Percentiles rank a stretch among this genome's conserved stretches.
phyloP scores from a whole-genome alignment of 1,140 invertebrate genomes.

The Trachelipus rathkii region DNA sequence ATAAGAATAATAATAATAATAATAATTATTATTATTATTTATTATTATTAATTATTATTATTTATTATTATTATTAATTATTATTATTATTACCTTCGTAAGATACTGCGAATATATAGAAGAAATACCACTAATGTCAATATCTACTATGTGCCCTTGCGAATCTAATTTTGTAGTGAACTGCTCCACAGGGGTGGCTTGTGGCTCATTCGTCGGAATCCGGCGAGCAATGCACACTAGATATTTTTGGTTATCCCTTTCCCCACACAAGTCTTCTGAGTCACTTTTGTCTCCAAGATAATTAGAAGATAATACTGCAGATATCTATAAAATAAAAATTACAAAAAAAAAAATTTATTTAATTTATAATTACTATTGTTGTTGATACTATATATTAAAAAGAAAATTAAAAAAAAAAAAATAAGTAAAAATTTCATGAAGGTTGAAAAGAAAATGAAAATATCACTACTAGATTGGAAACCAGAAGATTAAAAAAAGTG shows the following conservation, averaged over 20 bases:
- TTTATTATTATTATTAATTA: no score
- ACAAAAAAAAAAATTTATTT: no score
- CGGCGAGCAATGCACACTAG: conserved; percentile 76
- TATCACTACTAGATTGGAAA: no score
- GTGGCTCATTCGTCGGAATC: conserved; percentile 74
- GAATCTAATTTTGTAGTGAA: conserved; percentile 87
- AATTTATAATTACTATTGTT: no score
- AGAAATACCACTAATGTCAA: conserved; percentile 69
- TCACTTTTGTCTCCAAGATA: conserved; percentile 53
- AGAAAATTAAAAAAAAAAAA: no score
- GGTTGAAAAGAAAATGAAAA: no score
- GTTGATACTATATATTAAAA: no score
- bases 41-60: no score
- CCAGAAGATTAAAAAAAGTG: no score
- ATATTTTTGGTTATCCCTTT: conserved; percentile 59
- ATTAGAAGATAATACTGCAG: conserved; percentile 49
- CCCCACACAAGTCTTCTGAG: conserved; percentile 53
- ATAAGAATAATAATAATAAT: no score
- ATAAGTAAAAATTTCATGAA: no score
- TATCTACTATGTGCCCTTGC: conserved; percentile 72
- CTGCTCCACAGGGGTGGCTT: conserved; percentile 68
- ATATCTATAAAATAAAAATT: conserved; percentile 37
- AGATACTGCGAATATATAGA: conserved; percentile 62
- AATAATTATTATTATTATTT: no score
- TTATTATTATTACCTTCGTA: conserved; percentile 55